Evolutionary conservation across 2,888 invertebrate species (phyloP).

Genomic region (Drosophila mercatorum): DNA sequence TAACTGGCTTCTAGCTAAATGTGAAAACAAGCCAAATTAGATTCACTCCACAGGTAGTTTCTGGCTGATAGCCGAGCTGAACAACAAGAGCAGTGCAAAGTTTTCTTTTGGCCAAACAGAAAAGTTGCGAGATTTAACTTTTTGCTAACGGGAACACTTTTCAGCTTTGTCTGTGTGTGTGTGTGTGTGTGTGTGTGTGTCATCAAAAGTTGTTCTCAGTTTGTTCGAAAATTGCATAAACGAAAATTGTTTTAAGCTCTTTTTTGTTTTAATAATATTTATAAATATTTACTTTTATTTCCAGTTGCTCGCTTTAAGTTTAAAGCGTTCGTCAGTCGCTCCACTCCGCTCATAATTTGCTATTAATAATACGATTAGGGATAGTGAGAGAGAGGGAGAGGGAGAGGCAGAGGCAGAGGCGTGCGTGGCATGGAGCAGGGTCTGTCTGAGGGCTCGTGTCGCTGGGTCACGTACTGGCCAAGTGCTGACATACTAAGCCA

Average conservation of each 20-base stretch:
- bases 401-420: background rate
- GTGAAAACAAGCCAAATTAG: conserved; percentile 35
- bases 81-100: conserved; percentile 20
- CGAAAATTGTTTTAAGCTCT: conserved; percentile 30
- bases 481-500: conserved; percentile 59
- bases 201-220: conserved; percentile 28
- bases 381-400: background rate
- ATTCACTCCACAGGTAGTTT: conserved; percentile 49
- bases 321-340: background rate
- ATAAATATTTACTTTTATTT: background rate
- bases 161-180: conserved; percentile 21
- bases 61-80: conserved; percentile 17
- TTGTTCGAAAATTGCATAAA: conserved; percentile 37
- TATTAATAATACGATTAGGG: conserved; percentile 63
- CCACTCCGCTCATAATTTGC: conserved; percentile 27
- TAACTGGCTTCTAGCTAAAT: conserved; percentile 24
- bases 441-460: conserved; percentile 2
- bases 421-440: background rate
- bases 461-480: conserved; percentile 62
- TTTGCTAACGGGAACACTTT: conserved; percentile 23
- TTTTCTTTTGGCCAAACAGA: conserved; percentile 28
- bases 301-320: background rate
- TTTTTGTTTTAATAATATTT: conserved; percentile 10
- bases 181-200: conserved; percentile 23
- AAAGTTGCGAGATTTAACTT: conserved; percentile 36